Evolutionary conservation across 2,888 invertebrate species (phyloP), one percentile per base, ranked within the genome.

Genomic region (Chrysomela aeneicollis): DNA sequence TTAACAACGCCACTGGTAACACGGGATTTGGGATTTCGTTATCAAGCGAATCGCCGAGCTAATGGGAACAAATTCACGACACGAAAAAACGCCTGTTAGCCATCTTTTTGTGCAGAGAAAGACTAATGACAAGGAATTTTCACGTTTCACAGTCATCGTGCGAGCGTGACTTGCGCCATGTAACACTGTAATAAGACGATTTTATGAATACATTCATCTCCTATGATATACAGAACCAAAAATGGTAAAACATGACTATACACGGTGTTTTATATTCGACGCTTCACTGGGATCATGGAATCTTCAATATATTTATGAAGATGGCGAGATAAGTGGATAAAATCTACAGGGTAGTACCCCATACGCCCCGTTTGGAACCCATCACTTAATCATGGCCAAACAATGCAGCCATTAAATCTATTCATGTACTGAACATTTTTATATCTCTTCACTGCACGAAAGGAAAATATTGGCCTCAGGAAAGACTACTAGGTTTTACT

Each of bases 81-180:
- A 54, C 30, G 5, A 15, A 55, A 35, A 54, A 37, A 22, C 0
- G 42, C 32, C 46, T 49, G 32, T 61, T 65, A 60, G 52, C 61
- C 47, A 35, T 58, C 49, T 61, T 65, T 65, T n/a, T 51, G 46
- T 46, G 52, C 46, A 52, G 54, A 61, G 47, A 64, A 51, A 57
- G 52, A 49, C 61, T 65, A 65, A 65, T 65, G 64, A 65, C 64
- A 65, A 58, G 61, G 61, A 65, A 65, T 65, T 65, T 65, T 65
- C 64, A 65, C 64, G 64, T 61, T 61, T 61, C 58, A 42, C 61
- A 57, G 51, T 60, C 59, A 54, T 64, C 64, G 64, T 64, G 64
- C 61, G 58, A 65, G 57, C 64, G 64, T 65, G 64, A 65, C 64
- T 61, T 17, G 53, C 61, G 37, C 64, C 58, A 61, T 47, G 61